Evolutionary conservation across 2,797 vertebrate genomes (phyloP), one percentile per base, ranked within the genome.

Genomic region (Gymnothorax javanicus): DNA sequence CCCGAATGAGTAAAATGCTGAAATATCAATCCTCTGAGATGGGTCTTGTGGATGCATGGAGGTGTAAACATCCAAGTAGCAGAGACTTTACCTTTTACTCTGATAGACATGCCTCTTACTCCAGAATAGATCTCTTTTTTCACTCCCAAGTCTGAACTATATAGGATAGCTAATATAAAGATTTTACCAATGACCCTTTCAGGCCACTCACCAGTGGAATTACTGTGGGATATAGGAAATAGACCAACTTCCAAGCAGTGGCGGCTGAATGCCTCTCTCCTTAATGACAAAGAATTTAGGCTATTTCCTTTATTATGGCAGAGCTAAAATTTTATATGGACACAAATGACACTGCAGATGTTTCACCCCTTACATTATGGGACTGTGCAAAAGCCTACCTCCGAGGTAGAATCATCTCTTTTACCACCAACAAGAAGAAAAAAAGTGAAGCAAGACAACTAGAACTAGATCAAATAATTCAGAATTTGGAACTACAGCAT

Each of bases 371-470:
- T 0, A 86, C 13, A 3, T 2, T 89, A 4, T 90, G 86, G 87
- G 88, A 90, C 0, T 87, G 84, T 59, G 83, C 79, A 0, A 87
- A 90, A 25, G 81, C 82, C 52, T 87, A 87, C 5, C 75, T 88
- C 0, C 52, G 84, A 54, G 84, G 84, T 20, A 9, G 11, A 0
- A 69, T 84, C 15, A 84, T 84, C 4, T 84, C 83, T 54, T 69
- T 84, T 69, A 3, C 43, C n/a, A n/a, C 33, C 11, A 1, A 11
- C 0, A 77, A 3, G 27, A 79, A 52, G 54, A 86, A 77, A 43
- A 57, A 27, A 13, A 69, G 8, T 83, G 75, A n/a, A 86, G 67
- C 59, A 43, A 20, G 50, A 89, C 56, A 81, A n/a, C 27, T 1
- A 60, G 25, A 20, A 56, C 25, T 86, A 13, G 58, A 88, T 9